Evolutionary conservation across 2,113 vertebrate species (phyloP), one percentile per base, ranked within the genome.

Genomic region (Pseudopipra pipra): DNA sequence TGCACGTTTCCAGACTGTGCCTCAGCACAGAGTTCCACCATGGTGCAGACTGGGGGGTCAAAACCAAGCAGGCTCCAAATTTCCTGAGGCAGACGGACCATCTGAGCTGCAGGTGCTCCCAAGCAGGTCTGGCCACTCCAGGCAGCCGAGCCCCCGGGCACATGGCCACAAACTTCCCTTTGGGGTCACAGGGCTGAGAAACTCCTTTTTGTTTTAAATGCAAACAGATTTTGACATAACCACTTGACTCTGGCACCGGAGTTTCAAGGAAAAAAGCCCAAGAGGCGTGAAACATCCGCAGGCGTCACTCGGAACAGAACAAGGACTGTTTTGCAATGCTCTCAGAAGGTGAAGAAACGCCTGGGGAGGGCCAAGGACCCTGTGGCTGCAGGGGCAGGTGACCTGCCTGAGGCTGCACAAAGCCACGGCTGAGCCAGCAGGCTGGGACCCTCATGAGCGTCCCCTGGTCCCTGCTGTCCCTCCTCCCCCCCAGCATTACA

Each of bases 341-440:
- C 59, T n/a, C 16, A 43, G 62, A 17, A 85, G 85, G 81, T 81
- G 81, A 68, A 76, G 91, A 86, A 94, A 79, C 0, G 2, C 44
- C 9, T 1, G 1, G 72, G 79, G 54, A 84, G 76, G 70, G 89
- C 52, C 4, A 9, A 37, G 73, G 55, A 80, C 3, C 62, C 51
- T 52, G 51, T 28, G 51, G 2, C 7, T 1, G 33, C 18, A 3
- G 67, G 55, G 85, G 67, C 54, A 54, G 84, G 89, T 63, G 81
- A 43, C 73, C 82, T 14, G 41, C 14, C 58, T 58, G 25, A 5
- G 5, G 3, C 15, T 5, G 37, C 77, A 31, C 51, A 33, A 51
- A 85, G 58, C 2, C 5, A 14, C 1, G 2, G 79, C 56, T 1
- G 6, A 46, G 39, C 25, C 0, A 0, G 23, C 0, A 4, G 49